Percentiles rank a stretch among this genome's conserved stretches.
Evolutionary conservation across 2,113 vertebrate species (phyloP).

Genomic region (Cyphomyrus discorhynchus): DNA sequence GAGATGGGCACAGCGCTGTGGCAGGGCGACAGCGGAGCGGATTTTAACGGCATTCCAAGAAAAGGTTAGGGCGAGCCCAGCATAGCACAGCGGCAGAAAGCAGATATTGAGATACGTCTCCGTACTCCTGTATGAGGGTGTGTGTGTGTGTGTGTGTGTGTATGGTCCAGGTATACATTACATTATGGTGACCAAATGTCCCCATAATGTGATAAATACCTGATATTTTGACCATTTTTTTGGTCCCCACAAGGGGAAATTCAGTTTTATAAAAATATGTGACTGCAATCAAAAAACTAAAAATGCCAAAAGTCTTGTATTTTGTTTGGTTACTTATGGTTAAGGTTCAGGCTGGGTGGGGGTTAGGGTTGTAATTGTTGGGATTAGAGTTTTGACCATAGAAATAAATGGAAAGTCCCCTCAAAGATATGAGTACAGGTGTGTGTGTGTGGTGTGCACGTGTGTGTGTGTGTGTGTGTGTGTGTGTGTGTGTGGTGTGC

Average conservation of each 20-base stretch:
- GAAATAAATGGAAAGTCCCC: no score
- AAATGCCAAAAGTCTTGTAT: no score
- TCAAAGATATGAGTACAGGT: not conserved
- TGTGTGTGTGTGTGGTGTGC: not conserved
- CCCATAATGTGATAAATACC: no score
- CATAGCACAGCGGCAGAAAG: not conserved
- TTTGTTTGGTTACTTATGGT: no score
- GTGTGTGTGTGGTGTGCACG: not conserved
- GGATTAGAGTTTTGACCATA: no score
- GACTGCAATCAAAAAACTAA: no score
- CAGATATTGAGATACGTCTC: not conserved
- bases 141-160: constrained; percentile 1
- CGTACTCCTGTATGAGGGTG: not conserved
- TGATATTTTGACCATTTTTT: no score
- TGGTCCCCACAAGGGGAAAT: no score
- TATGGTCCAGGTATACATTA: not conserved
- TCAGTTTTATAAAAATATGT: no score
- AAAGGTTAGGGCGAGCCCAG: not conserved
- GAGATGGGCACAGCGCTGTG: not conserved
- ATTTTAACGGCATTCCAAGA: not conserved
- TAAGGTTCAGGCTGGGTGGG: no score
- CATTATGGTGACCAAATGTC: no score
- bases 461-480: not conserved
- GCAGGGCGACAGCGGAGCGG: not conserved
- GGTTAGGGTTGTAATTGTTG: no score